phyloP scores from a whole-genome alignment of 2,888 invertebrate species.

The Dusona sp. region DNA sequence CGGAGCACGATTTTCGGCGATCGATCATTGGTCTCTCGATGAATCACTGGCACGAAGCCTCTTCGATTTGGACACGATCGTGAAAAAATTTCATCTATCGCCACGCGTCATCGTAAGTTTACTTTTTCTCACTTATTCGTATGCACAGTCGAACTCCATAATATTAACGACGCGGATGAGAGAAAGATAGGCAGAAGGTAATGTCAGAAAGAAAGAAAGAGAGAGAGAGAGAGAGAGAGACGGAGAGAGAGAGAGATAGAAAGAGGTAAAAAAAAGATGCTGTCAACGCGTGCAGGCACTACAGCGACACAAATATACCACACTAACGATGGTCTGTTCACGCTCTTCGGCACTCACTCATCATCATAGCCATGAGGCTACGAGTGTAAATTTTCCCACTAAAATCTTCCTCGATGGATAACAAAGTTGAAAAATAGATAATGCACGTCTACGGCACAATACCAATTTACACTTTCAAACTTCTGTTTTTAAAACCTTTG shows the following conservation, averaged over 20 bases:
- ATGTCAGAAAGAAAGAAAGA: background rate
- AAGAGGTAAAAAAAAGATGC: background rate
- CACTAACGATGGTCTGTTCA: slow-evolving; percentile 18
- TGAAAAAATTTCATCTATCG: slow-evolving; percentile 46
- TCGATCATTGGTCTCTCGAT: slow-evolving; percentile 27
- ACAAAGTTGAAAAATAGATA: background rate
- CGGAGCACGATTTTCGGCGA: slow-evolving; percentile 14
- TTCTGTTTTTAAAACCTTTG: slow-evolving; percentile 18
- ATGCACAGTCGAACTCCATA: slow-evolving; percentile 9
- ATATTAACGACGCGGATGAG: slow-evolving; percentile 27
- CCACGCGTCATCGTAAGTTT: slow-evolving; percentile 14
- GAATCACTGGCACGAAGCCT: background rate
- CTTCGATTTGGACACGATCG: slow-evolving; percentile 1
- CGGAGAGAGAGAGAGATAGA: background rate
- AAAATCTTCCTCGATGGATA: background rate
- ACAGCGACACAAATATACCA: background rate
- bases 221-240: no score
- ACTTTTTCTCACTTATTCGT: background rate
- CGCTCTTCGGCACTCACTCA: slow-evolving; percentile 40
- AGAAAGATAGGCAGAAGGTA: background rate
- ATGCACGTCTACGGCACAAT: slow-evolving; percentile 16
- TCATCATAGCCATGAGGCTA: slow-evolving; percentile 5
- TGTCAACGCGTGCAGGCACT: slow-evolving; percentile 18
- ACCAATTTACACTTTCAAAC: background rate
- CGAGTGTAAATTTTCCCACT: background rate